phyloP scores from a whole-genome alignment of 2,888 invertebrate species.

The Tetropium fuscum region DNA sequence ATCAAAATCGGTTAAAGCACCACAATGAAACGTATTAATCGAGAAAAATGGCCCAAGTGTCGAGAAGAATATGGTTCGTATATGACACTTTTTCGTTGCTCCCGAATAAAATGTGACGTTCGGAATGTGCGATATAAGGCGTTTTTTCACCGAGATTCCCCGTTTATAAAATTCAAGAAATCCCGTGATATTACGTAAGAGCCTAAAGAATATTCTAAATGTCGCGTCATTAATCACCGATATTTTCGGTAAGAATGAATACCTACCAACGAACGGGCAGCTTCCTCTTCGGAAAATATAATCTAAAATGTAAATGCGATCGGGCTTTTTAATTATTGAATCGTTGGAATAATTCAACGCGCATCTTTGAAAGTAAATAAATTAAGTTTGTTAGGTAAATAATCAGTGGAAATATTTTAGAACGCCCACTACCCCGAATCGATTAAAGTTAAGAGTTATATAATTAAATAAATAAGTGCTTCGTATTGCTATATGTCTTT shows the following conservation, averaged over 20 bases:
- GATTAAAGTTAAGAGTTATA: slow-evolving; percentile 3
- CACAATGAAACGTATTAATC: too few relatives aligned
- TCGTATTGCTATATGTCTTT: slow-evolving; percentile 13
- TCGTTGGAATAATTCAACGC: slow-evolving; percentile 2
- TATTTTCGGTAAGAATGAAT: not conserved
- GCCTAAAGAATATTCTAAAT: slow-evolving; percentile 7
- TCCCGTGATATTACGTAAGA: too few relatives aligned
- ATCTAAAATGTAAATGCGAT: slow-evolving; percentile 1
- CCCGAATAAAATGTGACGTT: too few relatives aligned
- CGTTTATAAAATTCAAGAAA: too few relatives aligned
- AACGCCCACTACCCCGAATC: slow-evolving; percentile 10
- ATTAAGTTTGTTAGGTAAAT: not conserved
- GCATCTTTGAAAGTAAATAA: not conserved
- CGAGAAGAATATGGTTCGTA: too few relatives aligned
- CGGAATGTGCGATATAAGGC: too few relatives aligned
- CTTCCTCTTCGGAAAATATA: not conserved
- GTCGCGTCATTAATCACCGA: not conserved
- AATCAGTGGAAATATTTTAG: not conserved
- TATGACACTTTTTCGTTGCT: too few relatives aligned
- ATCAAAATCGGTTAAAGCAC: too few relatives aligned
- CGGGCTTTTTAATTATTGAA: not conserved
- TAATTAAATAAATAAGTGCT: slow-evolving; percentile 22
- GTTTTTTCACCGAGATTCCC: too few relatives aligned
- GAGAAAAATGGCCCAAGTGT: too few relatives aligned
- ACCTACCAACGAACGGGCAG: not conserved